A percentile compares a stretch with the other conserved stretches of the same genome.
Conservation (phyloP, 92 coral and sea anemone genomes). For the Zoanthus sansibaricus region DNA sequence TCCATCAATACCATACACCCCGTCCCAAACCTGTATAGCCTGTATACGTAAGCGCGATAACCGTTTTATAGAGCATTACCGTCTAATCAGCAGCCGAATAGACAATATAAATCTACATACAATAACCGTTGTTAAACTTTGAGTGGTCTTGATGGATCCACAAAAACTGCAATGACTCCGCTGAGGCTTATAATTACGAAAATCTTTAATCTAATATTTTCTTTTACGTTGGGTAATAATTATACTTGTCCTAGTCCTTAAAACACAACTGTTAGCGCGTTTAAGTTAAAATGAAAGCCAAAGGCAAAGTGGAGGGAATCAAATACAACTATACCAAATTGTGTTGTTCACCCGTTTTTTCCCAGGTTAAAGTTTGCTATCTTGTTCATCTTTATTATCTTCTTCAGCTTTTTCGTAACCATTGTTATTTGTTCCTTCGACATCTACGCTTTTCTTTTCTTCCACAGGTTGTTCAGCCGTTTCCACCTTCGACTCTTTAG, state of each 20-base stretch:
- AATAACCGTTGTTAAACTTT: too few species aligned
- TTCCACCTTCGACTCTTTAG: background rate
- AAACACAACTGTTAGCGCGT: background rate
- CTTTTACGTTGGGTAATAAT: background rate
- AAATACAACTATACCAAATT: background rate
- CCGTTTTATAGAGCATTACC: too few species aligned
- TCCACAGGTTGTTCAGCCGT: background rate
- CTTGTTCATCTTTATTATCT: background rate
- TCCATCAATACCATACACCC: too few species aligned
- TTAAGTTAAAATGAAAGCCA: background rate
- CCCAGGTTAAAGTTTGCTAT: background rate
- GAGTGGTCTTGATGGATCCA: too few species aligned
- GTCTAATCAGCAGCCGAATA: too few species aligned
- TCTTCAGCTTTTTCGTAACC: background rate
- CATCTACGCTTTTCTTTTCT: background rate
- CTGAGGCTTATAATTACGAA: background rate
- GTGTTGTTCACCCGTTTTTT: background rate
- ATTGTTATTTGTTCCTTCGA: background rate
- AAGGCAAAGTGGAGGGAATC: background rate
- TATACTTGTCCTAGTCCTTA: background rate
- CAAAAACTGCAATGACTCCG: too few species aligned
- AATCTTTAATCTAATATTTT: background rate
- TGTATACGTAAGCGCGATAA: too few species aligned
- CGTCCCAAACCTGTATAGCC: too few species aligned
- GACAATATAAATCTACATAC: too few species aligned